Evolutionary conservation across 2,888 invertebrate species (phyloP).

Genomic region (Rhamnusium bicolor): DNA sequence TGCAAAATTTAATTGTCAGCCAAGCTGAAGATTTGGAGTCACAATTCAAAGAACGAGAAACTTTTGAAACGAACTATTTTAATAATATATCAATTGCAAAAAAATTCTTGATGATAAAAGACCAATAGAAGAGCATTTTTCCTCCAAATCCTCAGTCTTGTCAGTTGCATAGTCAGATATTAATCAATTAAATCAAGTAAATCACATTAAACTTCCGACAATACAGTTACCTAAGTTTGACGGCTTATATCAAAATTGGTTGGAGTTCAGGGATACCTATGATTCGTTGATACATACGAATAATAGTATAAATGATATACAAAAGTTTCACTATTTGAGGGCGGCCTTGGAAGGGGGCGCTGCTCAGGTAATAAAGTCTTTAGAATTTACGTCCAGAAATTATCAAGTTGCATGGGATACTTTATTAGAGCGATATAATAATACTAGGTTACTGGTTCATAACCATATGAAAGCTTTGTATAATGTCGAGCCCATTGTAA

Average conservation of each 20-base stretch:
- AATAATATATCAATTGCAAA: not conserved
- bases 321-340: constrained; percentile 42
- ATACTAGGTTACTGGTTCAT: constrained; percentile 37
- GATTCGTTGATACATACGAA: constrained; percentile 40
- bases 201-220: constrained; percentile 19
- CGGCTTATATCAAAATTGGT: constrained; percentile 24
- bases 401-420: constrained; percentile 39
- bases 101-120: not conserved
- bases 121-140: not conserved
- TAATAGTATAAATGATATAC: constrained; percentile 25
- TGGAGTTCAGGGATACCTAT: constrained; percentile 41
- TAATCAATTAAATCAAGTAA: not conserved
- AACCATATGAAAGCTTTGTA: constrained; percentile 39
- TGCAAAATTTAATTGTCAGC: not conserved
- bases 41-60: not conserved
- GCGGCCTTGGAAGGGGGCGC: constrained; percentile 27
- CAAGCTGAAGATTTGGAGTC: not conserved
- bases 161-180: not conserved
- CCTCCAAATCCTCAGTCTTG: not conserved
- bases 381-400: constrained; percentile 41
- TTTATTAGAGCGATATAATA: constrained; percentile 38
- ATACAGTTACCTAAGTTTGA: constrained; percentile 30
- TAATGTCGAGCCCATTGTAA: constrained; percentile 2
- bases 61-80: not conserved
- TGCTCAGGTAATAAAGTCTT: constrained; percentile 29